Conservation (phyloP, 1,140 invertebrate genomes). For the Condylostylus longicornis region DNA sequence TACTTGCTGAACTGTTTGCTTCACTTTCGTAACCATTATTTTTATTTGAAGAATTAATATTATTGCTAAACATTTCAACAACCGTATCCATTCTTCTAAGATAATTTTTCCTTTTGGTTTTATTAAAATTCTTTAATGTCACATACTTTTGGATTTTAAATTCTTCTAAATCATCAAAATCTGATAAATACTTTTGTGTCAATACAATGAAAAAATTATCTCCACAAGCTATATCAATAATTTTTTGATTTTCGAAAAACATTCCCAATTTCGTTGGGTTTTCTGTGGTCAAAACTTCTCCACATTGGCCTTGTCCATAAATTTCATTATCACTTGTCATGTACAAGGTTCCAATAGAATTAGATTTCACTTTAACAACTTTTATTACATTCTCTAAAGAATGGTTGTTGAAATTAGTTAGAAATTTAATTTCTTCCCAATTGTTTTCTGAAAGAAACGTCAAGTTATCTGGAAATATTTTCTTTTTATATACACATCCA, state of each 20-base stretch:
- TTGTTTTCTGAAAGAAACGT: no score
- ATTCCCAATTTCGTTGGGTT: constrained; percentile 21
- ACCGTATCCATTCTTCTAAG: neutral
- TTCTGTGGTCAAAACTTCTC: constrained; percentile 20
- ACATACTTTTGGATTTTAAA: constrained; percentile 12
- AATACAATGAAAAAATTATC: constrained; percentile 26
- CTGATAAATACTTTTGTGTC: no score
- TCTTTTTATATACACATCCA: no score
- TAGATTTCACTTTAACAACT: no score
- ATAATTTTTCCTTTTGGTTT: constrained; percentile 4
- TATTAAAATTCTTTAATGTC: constrained; percentile 13
- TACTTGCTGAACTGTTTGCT: constrained; percentile 10
- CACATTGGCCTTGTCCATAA: constrained; percentile 24
- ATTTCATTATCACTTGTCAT: no score
- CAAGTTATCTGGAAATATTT: no score
- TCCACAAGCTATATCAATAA: constrained; percentile 21
- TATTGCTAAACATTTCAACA: neutral
- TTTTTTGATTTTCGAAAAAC: constrained; percentile 20
- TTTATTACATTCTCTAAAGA: no score
- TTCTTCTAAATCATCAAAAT: no score
- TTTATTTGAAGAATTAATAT: neutral
- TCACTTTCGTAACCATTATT: neutral
- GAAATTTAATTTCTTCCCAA: no score
- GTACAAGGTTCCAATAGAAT: no score
- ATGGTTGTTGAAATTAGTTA: no score